Base-by-base conservation (phyloP, 1,140 invertebrate species). In the Microplitis demolitor region DNA sequence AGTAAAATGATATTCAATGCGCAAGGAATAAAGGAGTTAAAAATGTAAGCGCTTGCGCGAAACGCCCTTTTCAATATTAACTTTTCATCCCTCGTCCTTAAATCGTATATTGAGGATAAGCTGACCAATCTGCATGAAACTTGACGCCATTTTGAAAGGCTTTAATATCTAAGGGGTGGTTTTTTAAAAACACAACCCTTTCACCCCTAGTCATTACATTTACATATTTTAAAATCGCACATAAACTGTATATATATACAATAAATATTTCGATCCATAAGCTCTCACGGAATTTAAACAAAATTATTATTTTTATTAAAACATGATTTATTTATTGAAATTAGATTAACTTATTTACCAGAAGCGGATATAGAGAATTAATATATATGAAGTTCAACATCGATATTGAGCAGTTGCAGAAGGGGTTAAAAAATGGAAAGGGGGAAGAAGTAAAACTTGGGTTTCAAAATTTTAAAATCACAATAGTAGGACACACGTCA, bases 61-160 rank as follows among this genome's bases (percentile, higher is more conserved):
- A 84, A 79, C 86, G 82, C 83, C 85, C 85, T 82, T 75, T 69
- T 64, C 53, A 69, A 34, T 34, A 51, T 4, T 3, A n/a, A 50
- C 35, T 61, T 11, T 39, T 58, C 35, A 11, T 71, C 54, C 31
- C 13, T 51, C 34, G 31, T 6, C 4, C 53, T 77, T 76, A 78
- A 71, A 82, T 81, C 81, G 84, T 81, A 76, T 76, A 77, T 79
- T 74, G 63, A 24, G 24, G 73, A 78, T 77, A 78, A 82, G 80
- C 80, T 83, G 82, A 74, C 84, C 83, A 87, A 87, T 87, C 86
- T 87, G 86, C 86, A 87, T 87, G 84, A 78, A 75, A 81, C n/a
- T 35, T 33, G 66, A 39, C 84, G 83, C 86, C 86, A 86, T 86
- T 86, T 87, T 86, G 78, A 74, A 72, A 75, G 53, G 77, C 56